Conservation (phyloP, 2,113 vertebrate genomes). For the Austrofundulus limnaeus region DNA sequence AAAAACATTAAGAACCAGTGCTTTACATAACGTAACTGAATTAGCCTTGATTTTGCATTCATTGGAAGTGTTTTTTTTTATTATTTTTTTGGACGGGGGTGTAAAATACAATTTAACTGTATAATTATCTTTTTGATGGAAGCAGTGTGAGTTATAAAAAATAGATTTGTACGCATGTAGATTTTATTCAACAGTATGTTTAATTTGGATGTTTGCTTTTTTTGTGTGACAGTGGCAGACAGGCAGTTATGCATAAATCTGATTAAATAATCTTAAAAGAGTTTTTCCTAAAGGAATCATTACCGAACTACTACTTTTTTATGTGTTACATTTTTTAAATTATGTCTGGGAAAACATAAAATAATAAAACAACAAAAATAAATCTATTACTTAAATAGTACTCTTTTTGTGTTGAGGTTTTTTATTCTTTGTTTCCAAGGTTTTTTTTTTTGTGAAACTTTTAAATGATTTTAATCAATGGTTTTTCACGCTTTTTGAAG, state of each 20-base stretch:
- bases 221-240: not conserved
- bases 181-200: rapidly evolving
- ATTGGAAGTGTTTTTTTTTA: not conserved
- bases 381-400: too few species aligned
- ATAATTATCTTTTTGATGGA: not conserved
- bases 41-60: slow-evolving; percentile 16
- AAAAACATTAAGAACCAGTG: not conserved
- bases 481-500: too few species aligned
- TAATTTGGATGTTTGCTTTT: slow-evolving; percentile 7
- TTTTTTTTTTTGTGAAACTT: too few species aligned
- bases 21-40: slow-evolving; percentile 6
- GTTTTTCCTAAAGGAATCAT: not conserved
- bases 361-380: too few species aligned
- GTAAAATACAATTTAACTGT: not conserved
- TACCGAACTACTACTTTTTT: not conserved
- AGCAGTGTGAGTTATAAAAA: not conserved
- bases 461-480: too few species aligned
- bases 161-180: not conserved
- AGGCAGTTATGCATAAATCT: not conserved
- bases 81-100: too few species aligned
- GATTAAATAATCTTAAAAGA: too few species aligned
- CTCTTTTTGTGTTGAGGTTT: too few species aligned
- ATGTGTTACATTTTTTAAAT: too few species aligned
- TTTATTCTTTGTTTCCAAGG: too few species aligned
- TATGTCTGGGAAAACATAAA: too few species aligned